Base-by-base conservation (phyloP, 1,140 invertebrate genomes). In the Lepidurus arcticus region DNA sequence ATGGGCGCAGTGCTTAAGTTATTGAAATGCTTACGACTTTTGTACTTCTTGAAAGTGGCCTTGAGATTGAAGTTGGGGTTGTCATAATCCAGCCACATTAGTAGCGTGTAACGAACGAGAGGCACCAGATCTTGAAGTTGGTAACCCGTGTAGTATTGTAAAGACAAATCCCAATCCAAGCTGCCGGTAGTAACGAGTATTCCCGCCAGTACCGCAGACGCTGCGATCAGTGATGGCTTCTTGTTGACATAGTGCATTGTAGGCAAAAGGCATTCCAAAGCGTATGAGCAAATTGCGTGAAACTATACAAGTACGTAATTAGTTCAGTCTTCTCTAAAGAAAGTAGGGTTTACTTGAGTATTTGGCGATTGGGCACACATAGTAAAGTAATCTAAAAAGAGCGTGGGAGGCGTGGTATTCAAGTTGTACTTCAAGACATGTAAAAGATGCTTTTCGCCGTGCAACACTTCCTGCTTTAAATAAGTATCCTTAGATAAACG, bases 331-430 rank as follows among this genome's bases (percentile, higher is more conserved):
- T 13, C 9, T n/a, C 21, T 65, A 65, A 65, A 7, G 0, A 7
- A 16, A 21, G 6, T 7, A 21, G n/a, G 21, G 8, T 21, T 65
- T 65, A 65, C 53, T 16, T 65, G 53, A 9, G 53, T 7, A 21
- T 65, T 13, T 65, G 53, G 13, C 53, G 53, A 9, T 65, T 65
- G 53, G 6, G 21, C 53, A 16, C 53, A 65, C n/a, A 65, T 13
- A 65, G n/a, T 65, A 21, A n/a, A 65, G 13, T 65, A 65, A 16
- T 65, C 21, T 65, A 65, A 65, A 65, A 65, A 65, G 53, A 65
- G 53, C 53, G 53, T 65, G 16, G 53, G 53, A n/a, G 53, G 53
- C 16, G 53, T 65, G 53, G 13, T 65, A 65, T 65, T 65, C 53
- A 65, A 65, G 53, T 65, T 65, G 53, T n/a, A 21, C 16, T 65